Percentiles rank a stretch among this genome's conserved stretches.
These are phyloP conservation scores for Lagenorhynchus albirostris DNA, from an alignment of 2,113 vertebrate genomes.

Conservation along the genomic window DNA sequence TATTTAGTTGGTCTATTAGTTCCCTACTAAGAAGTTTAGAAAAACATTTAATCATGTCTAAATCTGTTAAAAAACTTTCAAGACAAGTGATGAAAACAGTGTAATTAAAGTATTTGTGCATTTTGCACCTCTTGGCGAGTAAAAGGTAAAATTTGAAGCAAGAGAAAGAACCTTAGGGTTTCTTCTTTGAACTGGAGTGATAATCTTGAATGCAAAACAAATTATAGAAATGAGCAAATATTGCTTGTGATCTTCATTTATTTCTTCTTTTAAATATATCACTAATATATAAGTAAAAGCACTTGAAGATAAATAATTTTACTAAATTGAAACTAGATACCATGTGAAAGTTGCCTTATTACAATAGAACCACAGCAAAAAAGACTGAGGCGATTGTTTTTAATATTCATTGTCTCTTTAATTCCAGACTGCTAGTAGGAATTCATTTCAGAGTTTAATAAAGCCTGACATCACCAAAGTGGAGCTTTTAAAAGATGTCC, in stretches of 20 bases:
- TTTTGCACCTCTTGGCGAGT: not conserved
- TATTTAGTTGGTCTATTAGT: constrained; percentile 13
- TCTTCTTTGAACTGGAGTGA: constrained; percentile 5
- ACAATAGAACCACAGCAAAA: constrained; percentile 16
- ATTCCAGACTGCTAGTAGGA: constrained; percentile 51
- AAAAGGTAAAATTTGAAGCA: not conserved
- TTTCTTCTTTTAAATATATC: constrained; percentile 8
- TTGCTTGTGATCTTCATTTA: constrained; percentile 13
- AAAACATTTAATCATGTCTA: not conserved
- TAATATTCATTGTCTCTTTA: constrained; percentile 38
- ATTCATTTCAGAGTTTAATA: constrained; percentile 58
- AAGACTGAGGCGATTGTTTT: not conserved
- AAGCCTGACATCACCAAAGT: constrained; percentile 61
- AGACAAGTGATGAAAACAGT: constrained; percentile 13
- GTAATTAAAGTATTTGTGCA: not conserved
- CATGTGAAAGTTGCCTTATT: not conserved
- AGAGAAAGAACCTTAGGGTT: not conserved
- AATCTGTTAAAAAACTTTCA: not conserved
- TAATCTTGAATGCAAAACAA: not conserved
- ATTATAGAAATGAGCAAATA: not conserved
- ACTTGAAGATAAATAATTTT: constrained; percentile 19
- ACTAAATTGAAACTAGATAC: constrained; percentile 25
- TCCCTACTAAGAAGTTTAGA: not conserved
- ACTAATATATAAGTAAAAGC: not conserved
- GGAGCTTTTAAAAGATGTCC: constrained; percentile 59